phyloP scores from a whole-genome alignment of 2,797 vertebrate species.

The Bradypodion pumilum region DNA sequence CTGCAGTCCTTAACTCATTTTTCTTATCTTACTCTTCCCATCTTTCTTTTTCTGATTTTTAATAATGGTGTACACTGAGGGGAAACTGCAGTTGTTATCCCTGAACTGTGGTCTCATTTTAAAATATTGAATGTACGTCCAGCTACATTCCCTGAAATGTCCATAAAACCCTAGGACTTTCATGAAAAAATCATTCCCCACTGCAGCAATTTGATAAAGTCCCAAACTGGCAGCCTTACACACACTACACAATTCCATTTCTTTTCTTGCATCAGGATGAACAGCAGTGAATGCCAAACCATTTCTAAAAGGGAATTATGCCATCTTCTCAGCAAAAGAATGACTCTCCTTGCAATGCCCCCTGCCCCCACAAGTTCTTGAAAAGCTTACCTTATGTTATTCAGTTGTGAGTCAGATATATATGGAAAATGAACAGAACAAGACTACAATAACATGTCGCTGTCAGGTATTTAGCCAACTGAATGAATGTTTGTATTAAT shows the following conservation, averaged over 20 bases:
- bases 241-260: not conserved
- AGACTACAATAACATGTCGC: not conserved
- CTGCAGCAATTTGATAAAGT: conserved; percentile 24
- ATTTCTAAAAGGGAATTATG: not conserved
- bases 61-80: not conserved
- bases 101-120: conserved; percentile 22
- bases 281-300: conserved; percentile 10
- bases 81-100: conserved; percentile 7
- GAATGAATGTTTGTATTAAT: not conserved
- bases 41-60: not conserved
- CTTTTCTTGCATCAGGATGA: not conserved
- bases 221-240: conserved; percentile 27
- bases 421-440: not conserved
- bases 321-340: not conserved
- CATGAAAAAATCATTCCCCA: conserved; percentile 43
- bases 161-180: conserved; percentile 23
- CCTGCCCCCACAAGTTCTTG: not conserved
- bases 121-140: conserved; percentile 39
- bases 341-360: too few relatives aligned
- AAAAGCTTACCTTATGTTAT: not conserved
- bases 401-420: not conserved
- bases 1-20: not conserved
- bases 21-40: not conserved
- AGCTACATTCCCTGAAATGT: conserved; percentile 13
- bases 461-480: conserved; percentile 2